Evolutionary conservation across 2,888 invertebrate genomes (phyloP).

Genomic region (Protophormia terraenovae): DNA sequence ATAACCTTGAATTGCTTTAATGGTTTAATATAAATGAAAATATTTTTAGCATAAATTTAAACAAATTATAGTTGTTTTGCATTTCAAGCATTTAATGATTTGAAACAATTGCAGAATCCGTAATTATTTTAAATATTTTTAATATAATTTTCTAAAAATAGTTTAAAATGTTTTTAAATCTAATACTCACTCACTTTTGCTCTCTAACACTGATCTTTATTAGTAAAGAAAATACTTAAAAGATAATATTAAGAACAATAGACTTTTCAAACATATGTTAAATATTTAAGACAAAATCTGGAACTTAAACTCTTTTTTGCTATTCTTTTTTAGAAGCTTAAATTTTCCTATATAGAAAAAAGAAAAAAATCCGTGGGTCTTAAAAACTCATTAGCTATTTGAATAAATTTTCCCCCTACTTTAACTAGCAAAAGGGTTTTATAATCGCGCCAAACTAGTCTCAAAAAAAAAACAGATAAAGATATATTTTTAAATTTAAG

Average conservation of each 20-base stretch:
- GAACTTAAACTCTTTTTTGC: constrained; percentile 30
- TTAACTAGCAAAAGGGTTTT: constrained; percentile 8
- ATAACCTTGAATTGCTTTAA: constrained; percentile 33
- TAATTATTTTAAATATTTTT: not conserved
- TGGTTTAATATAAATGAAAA: not conserved
- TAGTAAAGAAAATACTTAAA: not conserved
- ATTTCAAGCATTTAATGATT: not conserved
- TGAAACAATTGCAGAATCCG: not conserved
- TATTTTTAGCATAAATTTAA: not conserved
- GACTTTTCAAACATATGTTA: not conserved
- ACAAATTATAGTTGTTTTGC: not conserved
- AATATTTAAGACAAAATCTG: not conserved
- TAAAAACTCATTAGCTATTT: constrained; percentile 3
- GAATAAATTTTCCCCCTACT: not conserved
- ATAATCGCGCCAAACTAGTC: not conserved
- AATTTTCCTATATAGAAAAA: not conserved
- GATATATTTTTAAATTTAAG: not conserved
- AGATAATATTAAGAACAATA: not conserved
- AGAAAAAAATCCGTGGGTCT: not conserved
- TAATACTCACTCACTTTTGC: not conserved
- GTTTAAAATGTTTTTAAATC: not conserved
- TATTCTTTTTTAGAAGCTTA: not conserved
- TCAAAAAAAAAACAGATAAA: not conserved
- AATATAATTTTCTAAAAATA: not conserved
- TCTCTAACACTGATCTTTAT: not conserved